Base-by-base conservation (phyloP, 2,797 vertebrate species). In the Pygocentrus nattereri region DNA sequence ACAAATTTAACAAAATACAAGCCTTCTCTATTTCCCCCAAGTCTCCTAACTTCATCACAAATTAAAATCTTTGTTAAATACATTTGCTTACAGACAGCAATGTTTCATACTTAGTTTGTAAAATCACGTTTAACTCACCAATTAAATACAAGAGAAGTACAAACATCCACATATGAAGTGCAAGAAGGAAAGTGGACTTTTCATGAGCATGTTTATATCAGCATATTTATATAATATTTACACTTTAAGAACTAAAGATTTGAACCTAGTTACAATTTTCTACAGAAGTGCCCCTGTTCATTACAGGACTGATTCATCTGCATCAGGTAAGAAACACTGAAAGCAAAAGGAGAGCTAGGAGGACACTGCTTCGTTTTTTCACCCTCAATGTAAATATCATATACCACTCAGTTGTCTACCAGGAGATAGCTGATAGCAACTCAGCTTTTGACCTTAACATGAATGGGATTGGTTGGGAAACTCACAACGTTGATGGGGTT, bases 141-240 rank as follows among this genome's bases (percentile, higher is more conserved):
- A 73, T 84, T 85, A 78, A 86, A 77, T 84, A 88, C 84, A 81
- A 87, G 83, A 88, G 76, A 82, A 87, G 77, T 81, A 89, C 85
- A 86, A 86, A 87, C 88, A 90, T 81, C 82, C 83, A 88, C 77
- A 84, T 85, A 87, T 82, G 84, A 85, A 88, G 84, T 88, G 80
- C 83, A 86, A 58, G 79, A 80, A 81, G 83, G 78, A 85, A 86
- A 87, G 47, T 31, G 64, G 75, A 87, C 62, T 82, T 83, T 74
- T 79, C 41, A 85, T 59, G 76, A 88, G 80, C 74, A 83, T 84
- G 85, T 84, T 82, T 85, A n/a, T n/a, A n/a, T 81, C 68, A 82
- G 64, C 44, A 74, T 34, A 15, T 84, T 49, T 52, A 76, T 52
- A 70, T 52, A 62, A 18, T 68, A 74, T 75, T 74, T 69, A 81